These are phyloP conservation scores for Lepidurus apus DNA, from an alignment of 1,140 invertebrate genomes.

Conservation along the genomic window DNA sequence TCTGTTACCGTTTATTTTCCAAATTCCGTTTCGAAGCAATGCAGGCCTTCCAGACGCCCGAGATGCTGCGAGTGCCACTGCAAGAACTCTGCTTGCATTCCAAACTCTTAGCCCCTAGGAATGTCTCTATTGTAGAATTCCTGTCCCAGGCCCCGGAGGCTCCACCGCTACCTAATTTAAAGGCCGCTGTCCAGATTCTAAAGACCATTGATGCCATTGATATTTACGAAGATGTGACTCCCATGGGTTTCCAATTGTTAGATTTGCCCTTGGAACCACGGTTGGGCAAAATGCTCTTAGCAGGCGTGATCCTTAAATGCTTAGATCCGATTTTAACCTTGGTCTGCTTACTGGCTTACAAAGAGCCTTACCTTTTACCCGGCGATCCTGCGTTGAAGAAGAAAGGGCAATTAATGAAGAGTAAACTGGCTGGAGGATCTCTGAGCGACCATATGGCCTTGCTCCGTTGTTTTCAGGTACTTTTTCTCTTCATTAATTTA, in stretches of 20 bases:
- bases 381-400: conserved; percentile 59
- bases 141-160: conserved; percentile 75
- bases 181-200: conserved; percentile 57
- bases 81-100: conserved; percentile 90
- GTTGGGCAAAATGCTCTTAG: conserved; percentile 85
- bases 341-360: conserved; percentile 75
- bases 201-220: conserved; percentile 79
- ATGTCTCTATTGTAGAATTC: conserved; percentile 74
- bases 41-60: conserved; percentile 64
- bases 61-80: conserved; percentile 76
- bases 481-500: background rate
- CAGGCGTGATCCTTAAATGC: conserved; percentile 84
- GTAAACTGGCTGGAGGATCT: conserved; percentile 65
- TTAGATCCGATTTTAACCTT: conserved; percentile 91
- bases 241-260: conserved; percentile 76
- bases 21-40: conserved; percentile 60
- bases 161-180: conserved; percentile 67
- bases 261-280: conserved; percentile 87
- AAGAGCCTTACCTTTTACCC: conserved; percentile 74
- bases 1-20: conserved; percentile 73
- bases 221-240: conserved; percentile 73
- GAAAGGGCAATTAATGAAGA: conserved; percentile 54
- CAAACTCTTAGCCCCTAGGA: conserved; percentile 72
- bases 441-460: conserved; percentile 89
- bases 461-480: conserved; percentile 73